Evolutionary conservation across 1,140 invertebrate genomes (phyloP), one percentile per base, ranked within the genome.

Genomic region (Sesamia nonagrioides): DNA sequence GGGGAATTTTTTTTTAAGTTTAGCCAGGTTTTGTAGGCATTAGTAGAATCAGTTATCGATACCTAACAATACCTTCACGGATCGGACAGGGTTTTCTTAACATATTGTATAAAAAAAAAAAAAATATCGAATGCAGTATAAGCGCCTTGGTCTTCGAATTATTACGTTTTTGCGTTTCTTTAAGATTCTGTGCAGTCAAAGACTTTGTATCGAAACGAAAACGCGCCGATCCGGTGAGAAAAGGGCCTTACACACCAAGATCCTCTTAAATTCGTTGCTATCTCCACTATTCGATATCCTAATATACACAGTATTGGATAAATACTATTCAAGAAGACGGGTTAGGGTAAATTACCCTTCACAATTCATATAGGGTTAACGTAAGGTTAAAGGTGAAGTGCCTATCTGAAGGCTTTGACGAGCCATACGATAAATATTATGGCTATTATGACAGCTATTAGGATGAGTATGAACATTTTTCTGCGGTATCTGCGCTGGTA

Each of bases 401-500:
- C 76, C 83, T 92, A 94, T 84, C 81, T 89, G 68, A 94, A 93
- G 0, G 91, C 87, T 52, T 89, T 94, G 8, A 97, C 95, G 37
- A 97, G 92, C 89, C 97, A 95, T 27, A 96, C 95, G 76, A 97
- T 96, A 88, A 97, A 93, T 84, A 97, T 95, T 81, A 97, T 96
- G 42, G 96, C 96, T 86, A 97, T 94, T 68, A 97, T 95, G 72
- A 96, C 92, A 69, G 96, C 96, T 71, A 97, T 96, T 15, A 95
- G 86, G 73, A 97, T 95, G 74, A 97, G 93, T 84, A 97, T 96
- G 88, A 96, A 96, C 86, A 97, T 95, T 95, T 97, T 97, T 90
- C 96, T 96, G 50, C 97, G 95, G 91, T 96, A 97, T 85, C 96
- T 96, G 73, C 95, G 96, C 91, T 98, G 97, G 95, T 98, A 97